These are phyloP conservation scores for Griposia aprilina DNA, from an alignment of 2,888 invertebrate genomes.

Conservation along the genomic window DNA sequence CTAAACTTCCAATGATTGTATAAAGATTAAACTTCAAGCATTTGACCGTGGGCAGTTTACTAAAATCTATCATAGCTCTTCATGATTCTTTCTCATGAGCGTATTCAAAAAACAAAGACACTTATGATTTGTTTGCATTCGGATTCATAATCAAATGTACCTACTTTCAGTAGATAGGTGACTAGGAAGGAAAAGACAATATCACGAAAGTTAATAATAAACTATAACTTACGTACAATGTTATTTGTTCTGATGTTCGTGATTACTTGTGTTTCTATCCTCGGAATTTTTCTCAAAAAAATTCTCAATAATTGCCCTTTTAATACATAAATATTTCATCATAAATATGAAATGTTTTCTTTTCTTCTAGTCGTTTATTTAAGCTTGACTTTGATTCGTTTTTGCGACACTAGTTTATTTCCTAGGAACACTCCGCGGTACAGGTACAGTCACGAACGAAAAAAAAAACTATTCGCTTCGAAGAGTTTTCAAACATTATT, in stretches of 20 bases:
- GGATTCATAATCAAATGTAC: not conserved
- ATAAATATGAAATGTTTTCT: not conserved
- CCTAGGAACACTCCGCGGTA: not conserved
- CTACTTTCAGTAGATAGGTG: not conserved
- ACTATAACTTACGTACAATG: not conserved
- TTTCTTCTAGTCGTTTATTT: not conserved
- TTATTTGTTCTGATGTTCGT: not conserved
- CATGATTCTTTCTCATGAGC: not conserved
- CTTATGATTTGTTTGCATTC: not conserved
- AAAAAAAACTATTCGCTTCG: not conserved
- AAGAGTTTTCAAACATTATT: constrained; percentile 4
- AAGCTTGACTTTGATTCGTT: not conserved
- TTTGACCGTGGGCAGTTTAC: not conserved
- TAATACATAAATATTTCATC: not conserved
- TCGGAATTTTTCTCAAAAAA: not conserved
- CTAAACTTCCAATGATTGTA: not conserved
- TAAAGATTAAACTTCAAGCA: not conserved
- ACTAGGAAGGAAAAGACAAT: not conserved
- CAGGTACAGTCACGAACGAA: no score
- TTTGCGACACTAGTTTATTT: not conserved
- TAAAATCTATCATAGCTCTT: not conserved
- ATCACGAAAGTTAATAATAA: not conserved
- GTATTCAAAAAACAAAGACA: not conserved
- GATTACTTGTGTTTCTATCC: not conserved
- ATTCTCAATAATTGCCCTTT: not conserved